Conservation (phyloP, 2,113 vertebrate genomes). For the Uria aalge region DNA sequence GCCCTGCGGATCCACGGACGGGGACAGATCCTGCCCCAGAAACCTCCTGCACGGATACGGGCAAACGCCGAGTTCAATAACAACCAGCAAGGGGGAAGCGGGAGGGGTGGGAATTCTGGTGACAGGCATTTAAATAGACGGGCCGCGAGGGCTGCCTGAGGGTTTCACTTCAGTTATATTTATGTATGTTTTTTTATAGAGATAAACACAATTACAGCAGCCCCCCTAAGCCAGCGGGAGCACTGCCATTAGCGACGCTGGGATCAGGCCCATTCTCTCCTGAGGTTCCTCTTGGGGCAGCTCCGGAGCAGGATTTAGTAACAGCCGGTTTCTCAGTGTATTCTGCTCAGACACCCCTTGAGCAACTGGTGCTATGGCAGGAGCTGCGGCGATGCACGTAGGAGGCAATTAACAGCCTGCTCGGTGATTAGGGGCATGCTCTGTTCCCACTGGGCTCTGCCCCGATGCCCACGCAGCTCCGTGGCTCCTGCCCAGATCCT, state of each 20-base stretch:
- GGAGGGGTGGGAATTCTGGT: not conserved
- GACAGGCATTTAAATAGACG: rapidly evolving
- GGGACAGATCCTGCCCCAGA: not conserved
- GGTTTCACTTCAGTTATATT: rapidly evolving
- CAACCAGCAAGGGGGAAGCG: not conserved
- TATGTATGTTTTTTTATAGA: not conserved
- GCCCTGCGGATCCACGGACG: not conserved
- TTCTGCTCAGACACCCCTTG: not conserved
- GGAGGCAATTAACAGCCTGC: not conserved
- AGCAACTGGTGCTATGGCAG: not conserved
- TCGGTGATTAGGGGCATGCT: not conserved
- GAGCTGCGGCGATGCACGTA: not conserved
- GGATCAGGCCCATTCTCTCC: rapidly evolving
- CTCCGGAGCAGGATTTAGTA: not conserved
- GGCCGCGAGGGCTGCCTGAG: rapidly evolving
- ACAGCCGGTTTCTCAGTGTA: rapidly evolving
- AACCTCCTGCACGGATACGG: rapidly evolving
- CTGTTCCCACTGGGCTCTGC: not conserved
- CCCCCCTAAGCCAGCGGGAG: rapidly evolving
- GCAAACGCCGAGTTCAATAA: no score
- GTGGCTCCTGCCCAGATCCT: not conserved
- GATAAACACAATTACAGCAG: rapidly evolving
- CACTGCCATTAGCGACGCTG: rapidly evolving
- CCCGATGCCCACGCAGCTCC: rapidly evolving
- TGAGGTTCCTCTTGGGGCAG: not conserved